Evolutionary conservation across 2,888 invertebrate species (phyloP).

Genomic region (Catocala nupta): DNA sequence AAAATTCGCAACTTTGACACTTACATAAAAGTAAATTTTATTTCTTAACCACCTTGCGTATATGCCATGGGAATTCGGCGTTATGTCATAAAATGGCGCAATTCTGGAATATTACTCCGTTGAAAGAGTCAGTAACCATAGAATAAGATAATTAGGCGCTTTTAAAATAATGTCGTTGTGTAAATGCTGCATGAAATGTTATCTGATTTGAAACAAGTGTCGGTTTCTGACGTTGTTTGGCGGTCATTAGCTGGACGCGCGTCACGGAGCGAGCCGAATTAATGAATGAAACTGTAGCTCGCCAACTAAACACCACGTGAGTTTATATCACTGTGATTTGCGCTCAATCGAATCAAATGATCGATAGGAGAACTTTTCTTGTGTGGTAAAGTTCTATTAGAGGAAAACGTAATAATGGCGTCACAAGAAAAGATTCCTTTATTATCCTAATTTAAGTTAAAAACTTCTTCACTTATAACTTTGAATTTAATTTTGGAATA

Average conservation of each 20-base stretch:
- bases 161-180: conserved; percentile 27
- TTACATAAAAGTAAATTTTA: conserved; percentile 11
- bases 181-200: conserved; percentile 35
- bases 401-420: conserved; percentile 17
- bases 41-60: conserved; percentile 20
- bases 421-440: conserved; percentile 8
- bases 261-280: conserved; percentile 33
- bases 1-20: conserved; percentile 19
- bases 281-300: conserved; percentile 50
- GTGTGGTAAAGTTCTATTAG: conserved; percentile 13
- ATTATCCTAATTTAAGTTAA: not conserved
- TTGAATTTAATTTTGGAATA: no score
- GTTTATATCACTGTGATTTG: conserved; percentile 40
- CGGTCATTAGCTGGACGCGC: conserved; percentile 46
- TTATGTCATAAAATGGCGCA: conserved; percentile 3
- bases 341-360: conserved; percentile 35
- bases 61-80: not conserved
- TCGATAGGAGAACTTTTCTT: conserved; percentile 39
- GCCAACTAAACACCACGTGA: conserved; percentile 35
- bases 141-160: conserved; percentile 17
- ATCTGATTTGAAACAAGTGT: conserved; percentile 39
- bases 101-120: not conserved
- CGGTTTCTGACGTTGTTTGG: conserved; percentile 44
- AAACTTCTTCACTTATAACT: no score
- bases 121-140: conserved; percentile 21